A percentile compares a stretch with the other conserved stretches of the same genome.
Evolutionary conservation across 2,113 vertebrate species (phyloP).

Genomic region (Isurus oxyrinchus): DNA sequence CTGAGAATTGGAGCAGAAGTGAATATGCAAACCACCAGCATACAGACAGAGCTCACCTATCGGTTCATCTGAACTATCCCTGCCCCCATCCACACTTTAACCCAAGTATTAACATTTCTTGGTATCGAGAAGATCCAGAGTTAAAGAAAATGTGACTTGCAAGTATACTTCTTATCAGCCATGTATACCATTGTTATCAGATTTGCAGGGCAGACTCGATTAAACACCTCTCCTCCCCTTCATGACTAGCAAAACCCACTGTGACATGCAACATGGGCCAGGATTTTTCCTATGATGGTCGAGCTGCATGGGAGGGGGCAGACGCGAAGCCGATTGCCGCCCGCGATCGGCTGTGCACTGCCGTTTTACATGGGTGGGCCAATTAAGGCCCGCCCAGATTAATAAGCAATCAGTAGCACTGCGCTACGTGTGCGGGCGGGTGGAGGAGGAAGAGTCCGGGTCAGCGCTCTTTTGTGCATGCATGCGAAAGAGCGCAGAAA

Average conservation of each 20-base stretch:
- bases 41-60: background rate
- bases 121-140: background rate
- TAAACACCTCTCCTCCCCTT: background rate
- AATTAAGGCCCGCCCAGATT: too few species aligned
- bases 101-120: background rate
- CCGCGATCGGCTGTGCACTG: too few species aligned
- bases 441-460: too few species aligned
- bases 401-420: too few species aligned
- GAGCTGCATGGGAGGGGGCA: too few species aligned
- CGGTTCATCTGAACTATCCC: background rate
- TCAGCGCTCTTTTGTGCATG: too few species aligned
- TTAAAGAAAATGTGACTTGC: background rate
- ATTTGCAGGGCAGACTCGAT: background rate
- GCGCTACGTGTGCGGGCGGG: too few species aligned
- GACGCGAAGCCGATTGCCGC: too few species aligned
- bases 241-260: background rate
- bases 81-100: too few species aligned
- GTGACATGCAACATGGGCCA: background rate
- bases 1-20: background rate
- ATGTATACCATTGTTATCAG: background rate
- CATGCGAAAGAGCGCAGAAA: too few species aligned
- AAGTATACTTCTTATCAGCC: background rate
- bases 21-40: background rate
- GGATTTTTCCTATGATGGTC: too few species aligned
- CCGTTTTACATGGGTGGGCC: too few species aligned